Evolutionary conservation across 2,113 vertebrate genomes (phyloP), one percentile per base, ranked within the genome.

Genomic region (Grammomys surdaster): DNA sequence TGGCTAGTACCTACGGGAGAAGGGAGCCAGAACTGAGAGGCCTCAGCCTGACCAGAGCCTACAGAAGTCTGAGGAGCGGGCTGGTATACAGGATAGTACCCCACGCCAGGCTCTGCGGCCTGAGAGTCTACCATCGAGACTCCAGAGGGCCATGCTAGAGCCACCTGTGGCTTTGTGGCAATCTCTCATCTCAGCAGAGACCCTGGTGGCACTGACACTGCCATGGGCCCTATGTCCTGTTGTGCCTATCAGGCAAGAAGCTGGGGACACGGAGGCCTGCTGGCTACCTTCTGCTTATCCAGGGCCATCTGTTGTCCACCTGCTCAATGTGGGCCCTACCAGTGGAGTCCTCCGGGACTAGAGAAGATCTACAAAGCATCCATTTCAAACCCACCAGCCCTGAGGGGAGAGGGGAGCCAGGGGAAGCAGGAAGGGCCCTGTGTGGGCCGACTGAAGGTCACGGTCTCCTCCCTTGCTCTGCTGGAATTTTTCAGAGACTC

Each of bases 251-350:
- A 3, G 58, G 43, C 70, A 22, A 40, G 56, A 24, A 19, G 51
- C 70, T 58, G 16, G 1, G n/a, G 33, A 5, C 5, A 75, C 1
- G 2, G 0, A 5, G 1, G 9, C 9, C 78, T 5, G 33, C 0
- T 0, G 54, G 91, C 43, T 31, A 4, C 36, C 51, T 22, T 87
- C 73, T 7, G 67, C 63, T 16, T 0, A 20, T 11, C 73, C 5
- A 16, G 58, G 51, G 24, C 69, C 70, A 89, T 75, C 72, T 76
- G 88, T 43, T 76, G 70, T 28, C 70, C 67, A n/a, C 24, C 33
- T 72, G 67, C 33, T 28, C 22, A 7, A 19, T 0, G 78, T 65
- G 28, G 24, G 43, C 7, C 84, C 46, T 26, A 8, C 8, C 63
- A 69, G 84, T 8, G 43, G 63, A 36, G 31, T 51, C 43, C 84